These are phyloP conservation scores for Drosophila pullipes DNA, from an alignment of 2,888 invertebrate species.

Conservation along the genomic window DNA sequence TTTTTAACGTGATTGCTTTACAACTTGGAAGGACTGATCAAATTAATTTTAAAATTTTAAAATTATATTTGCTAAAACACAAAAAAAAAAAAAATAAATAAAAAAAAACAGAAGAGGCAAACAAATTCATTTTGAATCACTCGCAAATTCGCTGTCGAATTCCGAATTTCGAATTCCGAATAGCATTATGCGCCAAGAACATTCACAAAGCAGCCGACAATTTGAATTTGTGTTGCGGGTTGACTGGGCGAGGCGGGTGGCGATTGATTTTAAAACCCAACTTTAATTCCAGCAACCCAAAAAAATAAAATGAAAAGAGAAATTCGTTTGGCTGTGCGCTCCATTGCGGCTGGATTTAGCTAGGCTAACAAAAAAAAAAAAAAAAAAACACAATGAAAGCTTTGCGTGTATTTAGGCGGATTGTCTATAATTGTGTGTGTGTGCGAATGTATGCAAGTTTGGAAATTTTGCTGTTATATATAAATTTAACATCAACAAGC, in stretches of 20 bases:
- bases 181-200: conserved; percentile 26
- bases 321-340: conserved; percentile 30
- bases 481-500: conserved; percentile 46
- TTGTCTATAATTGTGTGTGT: conserved; percentile 48
- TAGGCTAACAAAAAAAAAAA: background rate
- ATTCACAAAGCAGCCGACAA: conserved; percentile 19
- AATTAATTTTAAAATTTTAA: background rate
- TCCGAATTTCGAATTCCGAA: conserved; percentile 7
- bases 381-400: conserved; percentile 40
- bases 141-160: conserved; percentile 7
- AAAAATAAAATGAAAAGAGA: conserved; percentile 33
- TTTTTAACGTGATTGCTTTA: background rate
- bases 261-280: background rate
- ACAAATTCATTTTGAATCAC: conserved; percentile 37
- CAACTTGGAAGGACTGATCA: background rate
- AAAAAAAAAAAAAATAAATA: background rate
- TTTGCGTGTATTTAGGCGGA: conserved; percentile 60
- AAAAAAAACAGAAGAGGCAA: background rate
- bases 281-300: conserved; percentile 20
- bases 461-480: conserved; percentile 8
- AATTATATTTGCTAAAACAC: background rate
- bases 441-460: conserved; percentile 9
- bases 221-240: conserved; percentile 12
- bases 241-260: background rate
- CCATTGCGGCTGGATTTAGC: conserved; percentile 32